Evolutionary conservation across 2,113 vertebrate species (phyloP), one percentile per base, ranked within the genome.

Genomic region (Erinaceus europaeus): DNA sequence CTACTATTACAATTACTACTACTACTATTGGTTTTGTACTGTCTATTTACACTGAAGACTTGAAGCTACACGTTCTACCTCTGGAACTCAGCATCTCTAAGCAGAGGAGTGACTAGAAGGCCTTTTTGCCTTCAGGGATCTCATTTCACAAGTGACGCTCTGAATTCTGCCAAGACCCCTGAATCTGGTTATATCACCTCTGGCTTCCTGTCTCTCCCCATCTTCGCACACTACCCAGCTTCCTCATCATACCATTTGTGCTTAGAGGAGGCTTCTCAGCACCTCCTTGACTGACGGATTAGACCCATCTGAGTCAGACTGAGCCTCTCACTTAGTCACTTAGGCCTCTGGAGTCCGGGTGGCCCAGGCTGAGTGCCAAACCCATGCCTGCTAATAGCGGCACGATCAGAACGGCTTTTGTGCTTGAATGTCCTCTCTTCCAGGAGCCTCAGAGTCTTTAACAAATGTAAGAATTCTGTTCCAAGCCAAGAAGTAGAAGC

Each of bases 291-390:
- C 73, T 77, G 59, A 68, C 36, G 80, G 68, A 71, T 53, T 29
- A 57, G 90, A 81, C 61, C 72, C 72, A 4, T 84, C 67, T 71
- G 84, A 93, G 84, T 84, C 46, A 84, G 48, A 46, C 38, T 4
- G 48, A 59, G 73, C 59, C 46, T 80, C 53, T 21, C 65, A 42
- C 78, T 89, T 46, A 88, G 80, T 81, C 71, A 91, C 83, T 90
- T 36, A 74, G 92, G 57, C 44, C 90, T 89, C 86, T 75, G 61
- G 86, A 93, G 87, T 78, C 84, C 0, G 48, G 80, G 90, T 87
- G 92, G 92, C 84, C 86, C 38, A 72, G 93, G 89, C 90, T 29
- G 46, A n/a, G 3, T 89, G 89, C 93, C 95, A 93, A 89, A 62
- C 32, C 67, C 64, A 84, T 80, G 62, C 29, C 40, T 77, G 68